A percentile compares a stretch with the other conserved stretches of the same genome.
Evolutionary conservation across 2,113 vertebrate genomes (phyloP).

Genomic region (Bolborhynchus lineola): DNA sequence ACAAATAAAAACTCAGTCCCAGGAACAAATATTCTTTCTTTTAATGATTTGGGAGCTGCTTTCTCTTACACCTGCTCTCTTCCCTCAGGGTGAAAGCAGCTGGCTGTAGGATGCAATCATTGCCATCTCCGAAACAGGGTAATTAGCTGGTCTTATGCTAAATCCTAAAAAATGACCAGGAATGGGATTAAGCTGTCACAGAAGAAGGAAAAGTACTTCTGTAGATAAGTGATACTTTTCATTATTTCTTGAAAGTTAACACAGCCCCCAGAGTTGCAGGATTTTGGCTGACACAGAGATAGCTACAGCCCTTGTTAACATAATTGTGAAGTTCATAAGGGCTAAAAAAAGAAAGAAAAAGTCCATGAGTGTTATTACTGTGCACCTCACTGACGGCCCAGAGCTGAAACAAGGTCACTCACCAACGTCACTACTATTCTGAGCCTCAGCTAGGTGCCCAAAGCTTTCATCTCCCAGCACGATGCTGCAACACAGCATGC

Average conservation of each 20-base stretch:
- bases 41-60: background rate
- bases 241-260: background rate
- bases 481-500: rapidly evolving
- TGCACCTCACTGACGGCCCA: rapidly evolving
- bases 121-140: background rate
- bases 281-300: background rate
- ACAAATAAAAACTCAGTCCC: background rate
- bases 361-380: background rate
- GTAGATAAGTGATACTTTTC: background rate
- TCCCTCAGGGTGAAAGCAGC: background rate
- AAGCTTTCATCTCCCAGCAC: rapidly evolving
- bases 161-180: background rate
- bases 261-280: background rate
- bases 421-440: background rate
- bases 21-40: background rate
- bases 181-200: background rate
- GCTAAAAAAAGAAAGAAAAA: background rate
- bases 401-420: rapidly evolving
- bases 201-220: background rate
- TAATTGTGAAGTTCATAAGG: rapidly evolving
- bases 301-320: background rate
- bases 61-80: background rate
- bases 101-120: background rate
- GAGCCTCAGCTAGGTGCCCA: background rate
- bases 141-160: background rate